Evolutionary conservation across 2,113 vertebrate genomes (phyloP), one percentile per base, ranked within the genome.

Genomic region (Labeo catla): DNA sequence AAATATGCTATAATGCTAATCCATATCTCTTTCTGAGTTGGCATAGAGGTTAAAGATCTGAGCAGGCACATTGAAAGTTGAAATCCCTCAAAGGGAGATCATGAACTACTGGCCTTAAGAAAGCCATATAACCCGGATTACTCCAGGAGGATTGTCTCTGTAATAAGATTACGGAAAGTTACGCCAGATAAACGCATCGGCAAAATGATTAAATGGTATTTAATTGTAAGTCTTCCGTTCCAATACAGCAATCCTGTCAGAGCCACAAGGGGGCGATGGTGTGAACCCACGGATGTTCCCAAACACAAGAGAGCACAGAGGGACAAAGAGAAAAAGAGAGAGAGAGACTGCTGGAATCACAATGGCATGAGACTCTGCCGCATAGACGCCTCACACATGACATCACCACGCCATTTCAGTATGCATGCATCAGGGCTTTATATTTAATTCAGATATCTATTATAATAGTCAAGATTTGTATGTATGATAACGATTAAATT

Each of bases 291-390:
- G 63, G 16, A 36, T 13, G 23, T 9, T 72, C 9, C 65, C 50
- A 59, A 72, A 57, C 78, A 49, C 7, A 5, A 9, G 50, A 59
- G 81, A 36, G 43, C 43, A 72, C 52, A 49, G 16, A 43, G 57
- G 23, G 66, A 88, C 73, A 88, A 83, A 88, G 84, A 79, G 19
- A 85, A 19, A 74, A 39, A 73, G 39, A 39, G 70, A 73, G 39
- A 39, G 39, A 52, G 45, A 78, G 76, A 54, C 45, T 50, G 81
- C 81, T 68, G 28, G 65, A 83, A 39, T n/a, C 28, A 39, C 81
- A 52, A 70, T 54, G 78, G 43, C 65, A 52, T 70, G 13, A 52
- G 81, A 59, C 57, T 59, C 57, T 54, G 63, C 65, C 16, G 81
- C 81, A 82, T 28, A 70, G 13, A 52, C 12, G 10, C 28, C 76